A percentile compares a stretch with the other conserved stretches of the same genome.
These are phyloP conservation scores for Macrobrachium rosenbergii DNA, from an alignment of 1,140 invertebrate genomes.

Conservation along the genomic window DNA sequence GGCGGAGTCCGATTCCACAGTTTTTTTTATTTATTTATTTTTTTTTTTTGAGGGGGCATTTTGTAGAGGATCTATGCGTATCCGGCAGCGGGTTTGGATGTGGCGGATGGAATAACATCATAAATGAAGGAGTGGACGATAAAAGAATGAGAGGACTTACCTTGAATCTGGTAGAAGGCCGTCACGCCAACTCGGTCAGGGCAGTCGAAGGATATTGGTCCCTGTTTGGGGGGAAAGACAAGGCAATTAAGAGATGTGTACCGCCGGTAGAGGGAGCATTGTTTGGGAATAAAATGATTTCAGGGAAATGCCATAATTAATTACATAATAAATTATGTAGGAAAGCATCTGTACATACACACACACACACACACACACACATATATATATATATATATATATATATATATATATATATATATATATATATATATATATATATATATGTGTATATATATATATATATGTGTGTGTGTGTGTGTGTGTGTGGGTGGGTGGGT, in stretches of 20 bases:
- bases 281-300: no score
- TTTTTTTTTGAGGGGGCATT: no score
- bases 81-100: no score
- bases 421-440: constrained; percentile 3
- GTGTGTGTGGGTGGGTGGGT: not conserved
- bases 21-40: no score
- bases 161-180: constrained; percentile 47
- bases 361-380: not conserved
- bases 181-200: constrained; percentile 45
- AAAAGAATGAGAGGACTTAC: constrained; percentile 1
- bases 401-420: not conserved
- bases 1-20: no score
- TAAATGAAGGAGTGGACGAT: no score
- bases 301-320: no score
- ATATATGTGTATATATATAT: not conserved
- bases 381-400: not conserved
- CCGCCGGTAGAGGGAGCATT: no score
- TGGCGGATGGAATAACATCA: no score
- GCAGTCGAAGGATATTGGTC: constrained; percentile 47
- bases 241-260: not conserved
- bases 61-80: no score
- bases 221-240: not conserved
- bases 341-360: not conserved
- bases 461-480: not conserved
- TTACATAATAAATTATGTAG: not conserved